phyloP scores from a whole-genome alignment of 2,113 vertebrate species.

The Siphamia tubifer region DNA sequence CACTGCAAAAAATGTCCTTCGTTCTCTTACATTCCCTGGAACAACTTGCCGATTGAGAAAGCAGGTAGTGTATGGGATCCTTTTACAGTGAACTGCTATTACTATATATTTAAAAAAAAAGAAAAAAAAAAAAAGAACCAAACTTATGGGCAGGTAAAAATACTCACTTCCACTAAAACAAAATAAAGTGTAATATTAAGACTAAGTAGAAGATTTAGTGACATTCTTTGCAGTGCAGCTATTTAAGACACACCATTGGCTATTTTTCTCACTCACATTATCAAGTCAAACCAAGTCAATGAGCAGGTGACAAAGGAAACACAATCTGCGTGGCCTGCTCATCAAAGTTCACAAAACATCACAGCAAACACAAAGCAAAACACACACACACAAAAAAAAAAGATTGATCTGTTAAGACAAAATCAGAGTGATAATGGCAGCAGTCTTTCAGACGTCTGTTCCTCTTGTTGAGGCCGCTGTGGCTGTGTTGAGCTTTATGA shows the following conservation, averaged over 20 bases:
- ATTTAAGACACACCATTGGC: slow-evolving; percentile 43
- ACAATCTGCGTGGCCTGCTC: slow-evolving; percentile 43
- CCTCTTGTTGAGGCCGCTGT: slow-evolving; percentile 1
- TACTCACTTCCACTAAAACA: too few species aligned
- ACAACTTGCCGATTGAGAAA: neutral
- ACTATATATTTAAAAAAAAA: neutral
- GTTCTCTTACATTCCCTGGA: neutral
- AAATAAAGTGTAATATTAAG: neutral
- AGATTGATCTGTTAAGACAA: slow-evolving; percentile 23
- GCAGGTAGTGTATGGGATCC: neutral
- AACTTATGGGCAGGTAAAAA: neutral
- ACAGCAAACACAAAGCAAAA: slow-evolving; percentile 37
- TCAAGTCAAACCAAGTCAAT: neutral
- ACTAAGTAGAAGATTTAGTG: neutral
- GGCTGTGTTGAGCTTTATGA: neutral
- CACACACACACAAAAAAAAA: neutral
- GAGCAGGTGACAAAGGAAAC: slow-evolving; percentile 3
- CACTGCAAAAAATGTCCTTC: slow-evolving; percentile 12
- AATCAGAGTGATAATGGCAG: slow-evolving; percentile 46
- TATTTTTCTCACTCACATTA: slow-evolving; percentile 7
- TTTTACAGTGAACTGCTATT: neutral
- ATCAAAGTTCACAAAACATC: slow-evolving; percentile 35
- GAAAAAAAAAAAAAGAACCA: neutral
- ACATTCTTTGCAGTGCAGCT: slow-evolving; percentile 48
- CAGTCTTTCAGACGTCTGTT: slow-evolving; percentile 50